phyloP scores from a whole-genome alignment of 2,797 vertebrate species.

The Anguilla marmorata region DNA sequence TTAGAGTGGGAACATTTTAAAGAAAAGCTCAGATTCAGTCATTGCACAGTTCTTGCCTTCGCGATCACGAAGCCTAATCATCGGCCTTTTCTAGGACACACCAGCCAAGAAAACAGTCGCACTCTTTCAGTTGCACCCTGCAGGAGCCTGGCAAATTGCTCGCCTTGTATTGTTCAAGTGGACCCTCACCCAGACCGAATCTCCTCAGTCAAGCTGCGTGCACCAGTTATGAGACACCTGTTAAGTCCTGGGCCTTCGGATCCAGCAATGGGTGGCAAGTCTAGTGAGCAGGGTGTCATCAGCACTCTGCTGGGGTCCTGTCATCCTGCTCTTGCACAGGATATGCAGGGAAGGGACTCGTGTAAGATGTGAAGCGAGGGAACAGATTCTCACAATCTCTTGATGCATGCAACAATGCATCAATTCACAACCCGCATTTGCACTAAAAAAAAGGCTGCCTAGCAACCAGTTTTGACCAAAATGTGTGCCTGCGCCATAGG shows the following conservation, averaged over 20 bases:
- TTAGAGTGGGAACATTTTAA: neutral
- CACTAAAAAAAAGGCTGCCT: neutral
- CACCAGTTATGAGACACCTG: neutral
- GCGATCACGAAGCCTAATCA: neutral
- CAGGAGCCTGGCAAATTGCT: neutral
- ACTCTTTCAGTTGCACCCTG: neutral
- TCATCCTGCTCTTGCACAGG: neutral
- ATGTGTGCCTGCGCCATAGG: neutral
- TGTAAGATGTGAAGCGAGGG: neutral
- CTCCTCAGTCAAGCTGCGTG: neutral
- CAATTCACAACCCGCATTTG: neutral
- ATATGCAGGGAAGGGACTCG: neutral
- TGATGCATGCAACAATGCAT: neutral
- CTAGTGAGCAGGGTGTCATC: neutral
- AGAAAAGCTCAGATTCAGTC: neutral
- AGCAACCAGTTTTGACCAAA: constrained; percentile 4
- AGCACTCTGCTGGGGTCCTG: neutral
- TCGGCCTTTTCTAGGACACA: neutral
- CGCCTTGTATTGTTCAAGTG: neutral
- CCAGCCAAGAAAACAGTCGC: neutral
- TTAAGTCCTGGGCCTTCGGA: neutral
- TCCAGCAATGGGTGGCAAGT: neutral
- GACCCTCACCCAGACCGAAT: neutral
- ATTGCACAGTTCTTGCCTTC: neutral
- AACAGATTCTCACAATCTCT: neutral